phyloP scores from a whole-genome alignment of 2,888 invertebrate genomes.

The Drosophila neutralis region DNA sequence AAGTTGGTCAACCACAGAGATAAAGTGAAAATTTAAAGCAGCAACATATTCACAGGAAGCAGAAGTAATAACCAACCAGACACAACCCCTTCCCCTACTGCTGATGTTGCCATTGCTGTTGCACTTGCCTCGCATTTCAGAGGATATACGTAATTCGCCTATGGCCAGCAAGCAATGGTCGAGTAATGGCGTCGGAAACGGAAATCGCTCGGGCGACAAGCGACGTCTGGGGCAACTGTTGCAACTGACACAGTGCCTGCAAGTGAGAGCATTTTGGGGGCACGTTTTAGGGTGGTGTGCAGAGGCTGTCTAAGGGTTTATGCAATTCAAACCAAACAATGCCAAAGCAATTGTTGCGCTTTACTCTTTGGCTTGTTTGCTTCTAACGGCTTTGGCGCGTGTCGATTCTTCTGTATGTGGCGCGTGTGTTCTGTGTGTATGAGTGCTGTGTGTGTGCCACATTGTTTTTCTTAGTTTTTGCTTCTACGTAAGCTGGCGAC shows the following conservation, averaged over 20 bases:
- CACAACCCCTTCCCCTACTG: too few relatives aligned
- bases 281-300: not conserved
- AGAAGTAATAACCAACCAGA: not conserved
- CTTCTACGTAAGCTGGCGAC: conserved; percentile 30
- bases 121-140: conserved; percentile 24
- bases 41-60: conserved; percentile 6
- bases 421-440: not conserved
- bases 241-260: conserved; percentile 46
- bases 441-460: conserved; percentile 4
- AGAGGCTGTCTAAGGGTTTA: not conserved
- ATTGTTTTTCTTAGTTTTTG: conserved; percentile 11
- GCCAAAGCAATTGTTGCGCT: conserved; percentile 62
- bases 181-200: conserved; percentile 48
- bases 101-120: not conserved
- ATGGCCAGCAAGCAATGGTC: conserved; percentile 30
- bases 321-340: conserved; percentile 21
- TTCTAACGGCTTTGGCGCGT: conserved; percentile 23
- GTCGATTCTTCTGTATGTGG: conserved; percentile 6
- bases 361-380: conserved; percentile 37
- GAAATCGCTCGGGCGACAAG: conserved; percentile 48
- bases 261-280: not conserved
- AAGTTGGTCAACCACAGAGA: not conserved
- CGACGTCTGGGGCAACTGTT: conserved; percentile 47
- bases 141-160: conserved; percentile 13
- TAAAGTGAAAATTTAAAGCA: conserved; percentile 5